Base-by-base conservation (phyloP, 2,888 invertebrate genomes). In the Diaprepes abbreviatus region DNA sequence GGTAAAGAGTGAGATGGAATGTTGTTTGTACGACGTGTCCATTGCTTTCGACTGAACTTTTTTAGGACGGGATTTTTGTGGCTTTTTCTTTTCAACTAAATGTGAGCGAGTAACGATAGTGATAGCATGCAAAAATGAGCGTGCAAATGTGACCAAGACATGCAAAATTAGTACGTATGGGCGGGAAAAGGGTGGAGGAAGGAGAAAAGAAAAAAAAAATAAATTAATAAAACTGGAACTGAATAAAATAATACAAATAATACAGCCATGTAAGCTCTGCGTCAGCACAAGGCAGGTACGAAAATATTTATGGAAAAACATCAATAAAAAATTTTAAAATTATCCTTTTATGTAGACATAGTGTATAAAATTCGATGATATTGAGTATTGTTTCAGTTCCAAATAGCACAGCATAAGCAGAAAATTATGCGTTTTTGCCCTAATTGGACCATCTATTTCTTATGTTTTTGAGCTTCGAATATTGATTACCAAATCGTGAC, bases 1-100 rank as follows among this genome's bases (percentile, higher is more conserved):
- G 28, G 80, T 77, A 71, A 82, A 82, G n/a, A 80, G 63, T 33
- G 79, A 77, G 36, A 81, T 75, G 78, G 84, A 76, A 82, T 82
- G 67, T 84, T 81, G 74, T 83, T 85, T 85, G 74, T 86, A 82
- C 36, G 72, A 84, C 79, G 74, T 84, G 81, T 77, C 83, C 79
- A 69, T 72, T 77, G 74, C 55, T 77, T 76, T 68, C 54, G 77
- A 68, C 48, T 72, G 76, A 4, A 74, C 72, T 74, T 80, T 80
- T 75, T 80, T 80, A 12, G 74, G 60, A 45, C 74, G 73, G 14
- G 40, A 17, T 62, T 73, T 73, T 62, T 68, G 45, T 14, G 57
- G 71, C 31, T 66, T 52, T 62, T 71, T 73, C 40, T 70, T 73
- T 28, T 72, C 72, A 14, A 55, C 69, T 70, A 55, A 63, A 48